Base-by-base conservation (phyloP, 2,113 vertebrate species). In the Rissa tridactyla region DNA sequence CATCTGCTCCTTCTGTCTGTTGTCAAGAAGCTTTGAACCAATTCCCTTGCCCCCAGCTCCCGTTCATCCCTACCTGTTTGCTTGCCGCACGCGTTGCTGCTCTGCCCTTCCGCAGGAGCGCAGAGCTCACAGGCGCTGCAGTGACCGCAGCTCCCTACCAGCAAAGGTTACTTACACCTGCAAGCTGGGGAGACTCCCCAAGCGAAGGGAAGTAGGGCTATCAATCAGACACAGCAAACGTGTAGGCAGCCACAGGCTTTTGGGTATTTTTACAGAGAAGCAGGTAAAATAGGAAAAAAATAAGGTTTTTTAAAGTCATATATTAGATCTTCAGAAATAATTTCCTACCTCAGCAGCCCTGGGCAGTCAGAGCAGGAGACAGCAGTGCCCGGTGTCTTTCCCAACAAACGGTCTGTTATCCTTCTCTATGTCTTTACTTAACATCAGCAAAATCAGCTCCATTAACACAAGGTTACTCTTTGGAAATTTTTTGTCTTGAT, bases 371-470 rank as follows among this genome's bases (percentile, higher is more conserved):
- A 75, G 61, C 57, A 90, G 44, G 34, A 82, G 58, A 66, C 44
- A 87, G 68, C 78, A 81, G 62, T n/a, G 65, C 36, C 29, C 70
- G 38, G 11, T 36, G 2, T 51, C 62, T 36, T 84, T 70, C 52
- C 57, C 69, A 77, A 64, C 34, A 75, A 78, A 87, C 15, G 22
- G 13, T 30, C 49, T 70, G 62, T 92, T 85, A 87, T 86, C 75
- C 82, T 95, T 66, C 86, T 55, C 77, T 69, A 0, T 36, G 54
- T 85, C 93, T 97, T 90, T 51, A 75, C 65, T 61, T 69, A 76
- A 82, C 92, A 86, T 79, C 82, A 91, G 90, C 96, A 95, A 86
- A 96, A 92, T 66, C 92, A 71, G 68, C 69, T 66, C 65, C 61
- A 69, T 94, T 77, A 66, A 85, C 47, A 85, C 70, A 90, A 72